Evolutionary conservation across 2,888 invertebrate genomes (phyloP), one percentile per base, ranked within the genome.

Genomic region (Sympetrum striolatum): DNA sequence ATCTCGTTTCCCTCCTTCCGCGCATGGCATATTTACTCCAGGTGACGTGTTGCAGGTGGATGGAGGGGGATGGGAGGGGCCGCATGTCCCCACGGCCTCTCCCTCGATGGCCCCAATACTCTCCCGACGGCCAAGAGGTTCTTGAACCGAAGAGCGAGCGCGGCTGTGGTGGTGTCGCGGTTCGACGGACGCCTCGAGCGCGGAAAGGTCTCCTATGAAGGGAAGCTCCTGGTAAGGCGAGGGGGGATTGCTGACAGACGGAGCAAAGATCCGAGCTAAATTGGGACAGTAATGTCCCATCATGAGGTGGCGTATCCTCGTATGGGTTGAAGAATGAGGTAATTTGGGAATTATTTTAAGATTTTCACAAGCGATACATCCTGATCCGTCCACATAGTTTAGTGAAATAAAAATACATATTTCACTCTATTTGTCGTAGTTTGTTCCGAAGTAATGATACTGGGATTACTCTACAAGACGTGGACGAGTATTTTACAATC

Each of bases 161-260:
- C 82, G 82, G 82, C 82, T 31, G 82, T 82, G 82, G n/a, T 82
- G 58, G 82, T 82, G 82, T 82, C 82, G 86, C 86, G 86, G 86
- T 64, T 86, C 86, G 86, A 86, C 31, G 86, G 86, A 53, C 58
- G 58, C 35, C 86, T 58, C 37, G n/a, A 25, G 53, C n/a, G 53
- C 58, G 60, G 82, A 86, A 86, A 64, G 60, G 39, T 64, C 60
- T 64, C 64, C 35, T 53, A 15, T 25, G 31, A 44, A 35, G 82
- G 44, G 58, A 35, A 35, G 82, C 31, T 44, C 44, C 44, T 44
- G 44, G 44, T 44, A 44, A 44, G 44, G 44, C 44, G 4, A 64
- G 64, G 25, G 22, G n/a, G 64, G 4, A 64, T n/a, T 64, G 18
- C 44, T 39, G 39, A 48, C 48, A 48, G 48, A 48, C 48, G 18